These are phyloP conservation scores for Aporrectodea caliginosa DNA, from an alignment of 1,140 invertebrate genomes.

Conservation along the genomic window DNA sequence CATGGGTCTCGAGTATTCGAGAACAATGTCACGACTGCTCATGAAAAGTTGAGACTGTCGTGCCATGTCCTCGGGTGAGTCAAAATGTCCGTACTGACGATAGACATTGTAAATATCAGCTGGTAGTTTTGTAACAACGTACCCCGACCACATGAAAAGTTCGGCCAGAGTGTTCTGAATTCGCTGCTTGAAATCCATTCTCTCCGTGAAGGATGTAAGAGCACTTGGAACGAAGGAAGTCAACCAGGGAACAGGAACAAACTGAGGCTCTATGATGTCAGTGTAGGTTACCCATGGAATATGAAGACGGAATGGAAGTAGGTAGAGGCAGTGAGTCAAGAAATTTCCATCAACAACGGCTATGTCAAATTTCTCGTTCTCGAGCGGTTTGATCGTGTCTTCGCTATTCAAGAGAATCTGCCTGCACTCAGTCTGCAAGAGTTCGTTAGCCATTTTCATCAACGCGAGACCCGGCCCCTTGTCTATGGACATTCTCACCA, in stretches of 20 bases:
- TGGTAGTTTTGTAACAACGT: not conserved
- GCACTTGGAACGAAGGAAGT: slow-evolving; percentile 4
- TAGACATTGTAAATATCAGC: not conserved
- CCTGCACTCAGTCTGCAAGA: too few relatives aligned
- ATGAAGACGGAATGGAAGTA: not conserved
- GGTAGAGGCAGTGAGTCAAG: not conserved
- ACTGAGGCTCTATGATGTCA: slow-evolving; percentile 10
- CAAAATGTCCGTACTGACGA: not conserved
- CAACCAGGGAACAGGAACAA: slow-evolving; percentile 11
- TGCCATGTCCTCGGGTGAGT: not conserved
- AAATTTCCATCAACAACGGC: slow-evolving; percentile 10
- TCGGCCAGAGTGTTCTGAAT: not conserved
- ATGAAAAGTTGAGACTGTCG: not conserved
- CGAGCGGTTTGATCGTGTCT: too few relatives aligned
- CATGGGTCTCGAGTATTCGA: not conserved
- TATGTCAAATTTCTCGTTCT: slow-evolving; percentile 20
- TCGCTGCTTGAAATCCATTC: not conserved
- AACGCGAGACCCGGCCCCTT: too few relatives aligned
- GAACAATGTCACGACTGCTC: not conserved
- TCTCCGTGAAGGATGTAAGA: not conserved
- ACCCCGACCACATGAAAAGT: not conserved
- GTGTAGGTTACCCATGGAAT: slow-evolving; percentile 19
- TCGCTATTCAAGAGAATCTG: too few relatives aligned
- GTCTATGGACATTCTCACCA: too few relatives aligned
- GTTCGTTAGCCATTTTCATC: too few relatives aligned